A percentile compares a stretch with the other conserved stretches of the same genome.
Evolutionary conservation across 2,797 vertebrate genomes (phyloP).

Genomic region (Sebastes variabilis): DNA sequence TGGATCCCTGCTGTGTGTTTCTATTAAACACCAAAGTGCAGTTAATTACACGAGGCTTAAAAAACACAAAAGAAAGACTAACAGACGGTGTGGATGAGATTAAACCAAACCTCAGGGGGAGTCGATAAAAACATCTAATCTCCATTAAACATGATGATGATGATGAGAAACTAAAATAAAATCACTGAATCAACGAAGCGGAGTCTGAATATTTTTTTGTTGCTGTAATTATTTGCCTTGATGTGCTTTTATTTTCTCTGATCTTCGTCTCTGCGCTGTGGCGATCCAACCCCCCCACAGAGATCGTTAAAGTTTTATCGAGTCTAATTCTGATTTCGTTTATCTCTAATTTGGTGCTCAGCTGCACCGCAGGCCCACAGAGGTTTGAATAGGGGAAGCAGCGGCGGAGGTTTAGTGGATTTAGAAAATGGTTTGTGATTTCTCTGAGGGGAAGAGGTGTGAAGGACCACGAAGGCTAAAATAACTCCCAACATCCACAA

Average conservation of each 20-base stretch:
- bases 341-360: background rate
- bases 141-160: background rate
- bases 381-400: background rate
- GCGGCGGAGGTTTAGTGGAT: background rate
- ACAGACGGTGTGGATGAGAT: too few relatives aligned
- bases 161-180: conserved; percentile 3
- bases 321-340: conserved; percentile 8
- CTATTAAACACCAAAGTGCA: background rate
- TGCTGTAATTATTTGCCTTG: background rate
- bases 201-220: background rate
- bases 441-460: too few relatives aligned
- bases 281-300: background rate
- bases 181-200: background rate
- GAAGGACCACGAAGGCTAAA: too few relatives aligned
- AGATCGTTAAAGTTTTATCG: background rate
- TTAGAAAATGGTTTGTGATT: background rate
- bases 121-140: background rate
- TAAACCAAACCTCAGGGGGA: background rate
- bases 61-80: background rate
- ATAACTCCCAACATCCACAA: too few relatives aligned
- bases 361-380: too few relatives aligned
- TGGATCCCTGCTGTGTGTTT: background rate
- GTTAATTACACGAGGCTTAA: background rate
- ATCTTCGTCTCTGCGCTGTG: background rate
- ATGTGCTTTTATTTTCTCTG: background rate